phyloP scores from a whole-genome alignment of 2,113 vertebrate species.

The Phrynosoma platyrhinos region DNA sequence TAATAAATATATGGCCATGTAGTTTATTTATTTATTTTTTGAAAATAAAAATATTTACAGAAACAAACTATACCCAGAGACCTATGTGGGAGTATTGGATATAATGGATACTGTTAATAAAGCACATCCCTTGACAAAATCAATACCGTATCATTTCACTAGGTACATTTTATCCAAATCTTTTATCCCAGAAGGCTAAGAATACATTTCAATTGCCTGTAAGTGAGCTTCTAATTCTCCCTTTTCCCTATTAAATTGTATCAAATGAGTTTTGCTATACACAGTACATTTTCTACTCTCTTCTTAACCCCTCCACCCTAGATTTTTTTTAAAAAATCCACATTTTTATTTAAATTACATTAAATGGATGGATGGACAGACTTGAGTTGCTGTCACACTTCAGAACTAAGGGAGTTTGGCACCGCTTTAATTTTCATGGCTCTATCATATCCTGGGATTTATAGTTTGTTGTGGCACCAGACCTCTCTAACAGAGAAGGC shows the following conservation, averaged over 20 bases:
- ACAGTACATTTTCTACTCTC: background rate
- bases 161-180: conserved; percentile 9
- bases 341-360: background rate
- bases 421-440: too few species aligned
- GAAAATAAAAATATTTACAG: background rate
- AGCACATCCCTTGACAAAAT: conserved; percentile 10
- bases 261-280: background rate
- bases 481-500: too few species aligned
- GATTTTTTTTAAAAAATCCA: background rate
- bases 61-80: background rate
- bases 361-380: too few species aligned
- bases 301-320: background rate
- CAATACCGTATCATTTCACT: background rate
- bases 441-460: too few species aligned
- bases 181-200: conserved; percentile 2
- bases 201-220: conserved; percentile 24
- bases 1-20: background rate
- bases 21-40: background rate
- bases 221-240: conserved; percentile 24
- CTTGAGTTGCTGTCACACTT: too few species aligned
- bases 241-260: conserved; percentile 2
- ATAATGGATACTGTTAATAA: conserved; percentile 1
- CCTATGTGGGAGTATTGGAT: background rate
- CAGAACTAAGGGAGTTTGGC: too few species aligned
- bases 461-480: too few species aligned